phyloP scores from a whole-genome alignment of 2,797 vertebrate genomes.

The Scyliorhinus canicula region DNA sequence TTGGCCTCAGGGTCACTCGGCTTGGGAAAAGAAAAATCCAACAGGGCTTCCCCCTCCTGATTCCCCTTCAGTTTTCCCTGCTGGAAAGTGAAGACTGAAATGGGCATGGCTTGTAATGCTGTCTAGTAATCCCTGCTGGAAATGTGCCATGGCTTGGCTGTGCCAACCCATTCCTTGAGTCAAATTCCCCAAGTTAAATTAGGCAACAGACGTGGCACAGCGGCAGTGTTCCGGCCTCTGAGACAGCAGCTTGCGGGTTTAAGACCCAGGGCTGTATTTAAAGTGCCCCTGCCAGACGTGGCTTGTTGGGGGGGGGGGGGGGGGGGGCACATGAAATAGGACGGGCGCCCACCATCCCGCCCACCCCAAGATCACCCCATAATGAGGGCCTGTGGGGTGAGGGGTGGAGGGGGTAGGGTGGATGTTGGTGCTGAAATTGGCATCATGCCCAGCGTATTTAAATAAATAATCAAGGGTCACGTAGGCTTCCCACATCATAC shows the following conservation, averaged over 20 bases:
- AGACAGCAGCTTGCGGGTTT: background rate
- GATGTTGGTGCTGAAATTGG: no score
- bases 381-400: no score
- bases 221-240: background rate
- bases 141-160: background rate
- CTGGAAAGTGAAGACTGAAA: background rate
- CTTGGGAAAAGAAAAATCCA: background rate
- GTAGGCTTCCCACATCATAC: no score
- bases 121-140: background rate
- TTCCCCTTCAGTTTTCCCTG: background rate
- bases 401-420: no score
- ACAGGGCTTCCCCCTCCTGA: background rate
- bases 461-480: no score
- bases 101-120: background rate
- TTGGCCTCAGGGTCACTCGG: background rate
- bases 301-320: no score
- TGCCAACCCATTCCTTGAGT: background rate
- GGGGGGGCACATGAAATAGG: no score
- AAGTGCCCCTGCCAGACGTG: no score
- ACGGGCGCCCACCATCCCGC: no score
- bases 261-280: background rate
- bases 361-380: no score
- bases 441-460: no score
- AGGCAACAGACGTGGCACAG: background rate
- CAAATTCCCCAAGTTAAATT: background rate